Base-by-base conservation (phyloP, 2,113 vertebrate species). In the Leptosomus discolor region DNA sequence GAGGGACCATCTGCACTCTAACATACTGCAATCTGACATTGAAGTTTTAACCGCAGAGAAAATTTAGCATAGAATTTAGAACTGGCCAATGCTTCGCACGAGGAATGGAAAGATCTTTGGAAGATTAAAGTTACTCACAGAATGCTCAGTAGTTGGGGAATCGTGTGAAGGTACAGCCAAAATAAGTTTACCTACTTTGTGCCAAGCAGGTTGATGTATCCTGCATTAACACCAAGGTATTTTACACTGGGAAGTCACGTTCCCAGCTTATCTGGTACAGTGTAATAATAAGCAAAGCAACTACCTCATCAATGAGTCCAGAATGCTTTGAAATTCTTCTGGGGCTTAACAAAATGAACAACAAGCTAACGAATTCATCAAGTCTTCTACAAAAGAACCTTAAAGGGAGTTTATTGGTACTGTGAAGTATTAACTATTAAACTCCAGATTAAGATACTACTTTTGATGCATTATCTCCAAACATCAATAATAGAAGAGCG, bases 81-180 rank as follows among this genome's bases (percentile, higher is more conserved):
- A 92, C 96, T 98, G 94, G 97, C 97, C 98, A 98, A 98, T 98
- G 88, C 90, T 94, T 77, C 97, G 77, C 96, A 97, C 92, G 79
- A 97, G 92, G 92, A 97, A 96, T 82, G 90, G 84, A 96, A 88
- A 92, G 92, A 46, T 80, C 91, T 83, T 64, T 78, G 77, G 86
- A 95, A 84, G 63, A 70, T 85, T 95, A 78, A 85, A 88, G 73
- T 90, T 94, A 74, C 78, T 93, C 94, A 93, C 95, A 95, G 85
- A 94, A 97, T 89, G 77, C 91, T 58, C 10, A 21, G 84, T 45
- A 91, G 82, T 56, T 96, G 92, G 97, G 97, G 96, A 94, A 93
- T 95, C 15, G 51, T 90, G 95, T 92, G 96, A 97, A 94, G 97
- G 94, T 90, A 97, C 96, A 97, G 95, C 90, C 96, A 96, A 96